Evolutionary conservation across 2,797 vertebrate species (phyloP).

Genomic region (Gorsachius magnificus): DNA sequence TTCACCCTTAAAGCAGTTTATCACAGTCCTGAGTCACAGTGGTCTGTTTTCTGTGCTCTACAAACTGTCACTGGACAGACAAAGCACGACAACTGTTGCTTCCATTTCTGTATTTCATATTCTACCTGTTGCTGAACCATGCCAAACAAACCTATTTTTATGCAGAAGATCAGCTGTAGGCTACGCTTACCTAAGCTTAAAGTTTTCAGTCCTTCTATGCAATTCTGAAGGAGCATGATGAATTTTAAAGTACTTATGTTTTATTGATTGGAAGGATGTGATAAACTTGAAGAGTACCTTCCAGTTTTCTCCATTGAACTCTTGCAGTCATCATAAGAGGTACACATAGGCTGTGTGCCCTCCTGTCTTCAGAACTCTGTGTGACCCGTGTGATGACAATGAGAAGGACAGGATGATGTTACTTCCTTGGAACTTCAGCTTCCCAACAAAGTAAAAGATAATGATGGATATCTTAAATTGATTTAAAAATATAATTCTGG

Average conservation of each 20-base stretch:
- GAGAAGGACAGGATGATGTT: background rate
- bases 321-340: background rate
- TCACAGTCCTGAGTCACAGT: fast-evolving
- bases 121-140: background rate
- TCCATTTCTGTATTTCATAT: background rate
- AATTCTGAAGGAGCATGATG: background rate
- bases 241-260: background rate
- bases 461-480: background rate
- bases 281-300: background rate
- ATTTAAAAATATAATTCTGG: background rate
- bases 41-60: background rate
- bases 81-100: background rate
- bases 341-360: background rate
- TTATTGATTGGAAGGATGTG: background rate
- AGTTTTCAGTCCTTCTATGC: background rate
- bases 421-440: background rate
- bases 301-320: background rate
- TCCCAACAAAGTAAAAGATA: background rate
- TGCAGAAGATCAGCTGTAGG: background rate
- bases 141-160: background rate
- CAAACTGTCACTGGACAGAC: background rate
- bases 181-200: background rate
- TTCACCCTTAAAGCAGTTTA: background rate
- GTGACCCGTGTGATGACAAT: background rate
- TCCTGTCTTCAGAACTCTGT: background rate